phyloP scores from a whole-genome alignment of 2,113 vertebrate genomes.

The Micromys minutus region DNA sequence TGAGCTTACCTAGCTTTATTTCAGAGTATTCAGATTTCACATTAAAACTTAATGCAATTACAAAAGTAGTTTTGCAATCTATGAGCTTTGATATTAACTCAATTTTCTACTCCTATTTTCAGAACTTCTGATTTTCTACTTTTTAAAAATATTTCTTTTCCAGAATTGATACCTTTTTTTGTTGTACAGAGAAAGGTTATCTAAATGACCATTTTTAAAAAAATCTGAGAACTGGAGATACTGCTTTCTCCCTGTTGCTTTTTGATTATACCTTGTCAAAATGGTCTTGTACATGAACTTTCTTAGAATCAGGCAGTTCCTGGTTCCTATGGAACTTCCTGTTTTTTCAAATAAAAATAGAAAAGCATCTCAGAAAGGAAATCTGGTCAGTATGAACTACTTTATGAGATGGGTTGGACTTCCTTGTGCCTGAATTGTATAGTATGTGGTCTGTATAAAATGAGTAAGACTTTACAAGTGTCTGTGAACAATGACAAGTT shows the following conservation, averaged over 20 bases:
- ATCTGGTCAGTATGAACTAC: constrained; percentile 64
- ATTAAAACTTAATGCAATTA: neutral
- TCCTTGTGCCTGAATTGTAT: constrained; percentile 39
- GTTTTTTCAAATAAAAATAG: constrained; percentile 81
- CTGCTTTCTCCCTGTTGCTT: constrained; percentile 10
- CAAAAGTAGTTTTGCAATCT: constrained; percentile 25
- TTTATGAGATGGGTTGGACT: constrained; percentile 32
- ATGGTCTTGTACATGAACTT: constrained; percentile 62
- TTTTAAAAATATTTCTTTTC: constrained; percentile 9
- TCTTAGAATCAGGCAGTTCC: constrained; percentile 77
- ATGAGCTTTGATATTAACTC: constrained; percentile 28
- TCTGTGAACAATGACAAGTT: constrained; percentile 52
- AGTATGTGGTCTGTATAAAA: neutral
- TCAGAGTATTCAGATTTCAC: constrained; percentile 6
- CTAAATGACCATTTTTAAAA: constrained; percentile 34
- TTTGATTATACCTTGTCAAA: constrained; percentile 68
- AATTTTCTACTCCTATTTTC: neutral
- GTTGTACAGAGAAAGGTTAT: constrained; percentile 4
- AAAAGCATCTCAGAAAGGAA: constrained; percentile 76
- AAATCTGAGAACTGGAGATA: constrained; percentile 39
- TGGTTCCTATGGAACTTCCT: constrained; percentile 75
- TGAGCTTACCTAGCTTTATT: constrained; percentile 41
- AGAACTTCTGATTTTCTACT: neutral
- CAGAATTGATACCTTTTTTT: neutral
- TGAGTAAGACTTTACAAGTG: neutral